These are phyloP conservation scores for Channa striata DNA, from an alignment of 2,797 vertebrate genomes.

Conservation along the genomic window DNA sequence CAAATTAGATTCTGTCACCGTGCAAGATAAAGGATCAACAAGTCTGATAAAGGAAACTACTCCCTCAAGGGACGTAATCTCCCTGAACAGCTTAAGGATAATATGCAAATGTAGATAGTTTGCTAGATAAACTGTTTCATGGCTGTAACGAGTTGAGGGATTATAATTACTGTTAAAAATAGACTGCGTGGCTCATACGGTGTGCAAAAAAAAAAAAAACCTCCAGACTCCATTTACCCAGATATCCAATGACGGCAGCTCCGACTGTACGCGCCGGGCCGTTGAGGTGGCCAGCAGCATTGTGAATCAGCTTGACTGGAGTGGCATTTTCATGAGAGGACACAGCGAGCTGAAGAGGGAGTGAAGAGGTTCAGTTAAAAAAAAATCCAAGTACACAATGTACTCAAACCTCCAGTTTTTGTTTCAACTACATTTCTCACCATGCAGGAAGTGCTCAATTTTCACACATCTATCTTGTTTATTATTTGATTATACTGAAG, in stretches of 20 bases:
- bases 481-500: too few species aligned
- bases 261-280: slow-evolving; percentile 94
- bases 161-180: too few species aligned
- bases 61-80: not conserved
- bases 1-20: not conserved
- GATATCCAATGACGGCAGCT: slow-evolving; percentile 94
- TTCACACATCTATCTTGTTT: too few species aligned
- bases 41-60: not conserved
- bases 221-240: slow-evolving; percentile 86
- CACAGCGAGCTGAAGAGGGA: slow-evolving; percentile 87
- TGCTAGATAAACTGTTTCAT: not conserved
- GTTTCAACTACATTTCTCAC: too few species aligned
- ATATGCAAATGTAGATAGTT: not conserved
- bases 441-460: not conserved
- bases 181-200: too few species aligned
- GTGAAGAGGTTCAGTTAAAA: not conserved
- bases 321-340: slow-evolving; percentile 99
- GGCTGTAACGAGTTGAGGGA: not conserved
- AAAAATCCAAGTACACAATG: not conserved
- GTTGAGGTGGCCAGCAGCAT: slow-evolving; percentile 95
- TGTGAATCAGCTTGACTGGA: slow-evolving; percentile 95
- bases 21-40: not conserved
- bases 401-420: not conserved
- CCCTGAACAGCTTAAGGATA: not conserved
- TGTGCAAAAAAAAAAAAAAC: too few species aligned